Base-by-base conservation (phyloP, 2,888 invertebrate genomes). In the Drosophila multiciliata region DNA sequence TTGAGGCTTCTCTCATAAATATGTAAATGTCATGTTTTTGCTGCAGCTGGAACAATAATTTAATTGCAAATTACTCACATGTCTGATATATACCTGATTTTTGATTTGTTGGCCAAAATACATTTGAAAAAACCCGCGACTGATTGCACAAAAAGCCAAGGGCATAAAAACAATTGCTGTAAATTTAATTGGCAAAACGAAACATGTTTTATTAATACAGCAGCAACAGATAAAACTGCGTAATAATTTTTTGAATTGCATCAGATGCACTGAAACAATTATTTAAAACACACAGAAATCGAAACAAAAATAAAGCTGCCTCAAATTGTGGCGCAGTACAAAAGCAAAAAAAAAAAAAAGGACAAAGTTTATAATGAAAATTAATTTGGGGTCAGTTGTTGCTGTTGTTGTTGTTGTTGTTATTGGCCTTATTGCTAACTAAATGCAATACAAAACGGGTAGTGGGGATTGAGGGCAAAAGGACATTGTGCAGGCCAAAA, bases 51-150 rank as follows among this genome's bases (percentile, higher is more conserved):
- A 23, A 35, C 58, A 71, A 82, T 80, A 83, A 82, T 82, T 81
- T 60, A 59, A 70, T 71, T 70, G 75, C 72, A 77, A 84, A 81
- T 86, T 84, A 73, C 73, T 52, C 60, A 82, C 83, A 11, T 11
- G 42, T 20, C 20, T 42, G 42, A 20, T 12, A 6, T 12, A 6
- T 12, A 3, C 42, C 42, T 3, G 6, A 42, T 12, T 42, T 20
- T 45, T 23, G 20, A 45, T 42, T 42, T 42, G 40, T n/a, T 5
- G 5, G 40, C n/a, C n/a, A 40, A 40, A 17, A n/a, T 9, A 1
- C n/a, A 9, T 26, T 29, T 29, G 11, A n/a, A n/a, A 2, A 40
- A 40, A 11, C 5, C 9, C 4, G 20, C 7, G 45, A 15, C 29
- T 12, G 38, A 38, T 8, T 17, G 17, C 17, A 38, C 35, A 53